A percentile compares a stretch with the other conserved stretches of the same genome.
These are phyloP conservation scores for Thysanoteuthis rhombus DNA, from an alignment of 2,888 invertebrate species.

Conservation along the genomic window DNA sequence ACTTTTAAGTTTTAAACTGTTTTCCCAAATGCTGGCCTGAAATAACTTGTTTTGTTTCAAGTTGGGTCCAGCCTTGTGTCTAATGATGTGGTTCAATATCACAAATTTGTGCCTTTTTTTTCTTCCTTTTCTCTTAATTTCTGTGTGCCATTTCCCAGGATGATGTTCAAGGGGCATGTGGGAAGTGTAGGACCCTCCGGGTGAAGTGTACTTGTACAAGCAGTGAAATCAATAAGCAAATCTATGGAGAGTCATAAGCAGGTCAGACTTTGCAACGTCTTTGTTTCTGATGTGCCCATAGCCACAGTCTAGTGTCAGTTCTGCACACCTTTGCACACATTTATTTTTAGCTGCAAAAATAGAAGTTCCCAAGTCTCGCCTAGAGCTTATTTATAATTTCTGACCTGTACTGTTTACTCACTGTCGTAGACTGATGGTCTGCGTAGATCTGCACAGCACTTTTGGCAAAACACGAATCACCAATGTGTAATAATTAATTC, in stretches of 20 bases:
- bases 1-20: too few species aligned
- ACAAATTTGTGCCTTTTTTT: background rate
- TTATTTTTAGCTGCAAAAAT: background rate
- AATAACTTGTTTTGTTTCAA: too few species aligned
- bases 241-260: background rate
- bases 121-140: background rate
- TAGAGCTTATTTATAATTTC: too few species aligned
- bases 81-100: background rate
- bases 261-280: background rate
- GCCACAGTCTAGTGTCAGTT: background rate
- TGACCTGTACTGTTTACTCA: too few species aligned
- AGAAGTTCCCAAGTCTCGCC: too few species aligned
- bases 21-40: too few species aligned
- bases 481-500: too few species aligned
- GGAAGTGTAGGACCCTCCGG: background rate
- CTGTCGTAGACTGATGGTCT: too few species aligned
- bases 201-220: background rate
- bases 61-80: background rate
- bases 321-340: background rate
- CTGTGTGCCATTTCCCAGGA: background rate
- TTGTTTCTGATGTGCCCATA: background rate
- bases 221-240: background rate
- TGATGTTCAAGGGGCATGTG: conserved; percentile 12
- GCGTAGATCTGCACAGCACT: too few species aligned
- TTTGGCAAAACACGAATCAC: too few species aligned